Conservation (phyloP, 1,140 invertebrate genomes). For the Diorhabda carinulata region DNA sequence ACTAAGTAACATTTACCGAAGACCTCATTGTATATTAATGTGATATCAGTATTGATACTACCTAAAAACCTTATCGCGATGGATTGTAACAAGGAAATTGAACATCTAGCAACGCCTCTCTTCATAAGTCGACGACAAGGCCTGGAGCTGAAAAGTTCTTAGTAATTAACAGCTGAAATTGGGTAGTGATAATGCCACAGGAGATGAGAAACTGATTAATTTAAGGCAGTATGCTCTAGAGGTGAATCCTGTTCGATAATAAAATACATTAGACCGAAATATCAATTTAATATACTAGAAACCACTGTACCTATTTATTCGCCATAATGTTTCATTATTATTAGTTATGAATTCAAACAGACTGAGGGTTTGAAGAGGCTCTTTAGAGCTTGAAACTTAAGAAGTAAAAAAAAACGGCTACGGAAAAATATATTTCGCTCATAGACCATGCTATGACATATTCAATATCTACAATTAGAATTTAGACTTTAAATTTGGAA, state of each 20-base stretch:
- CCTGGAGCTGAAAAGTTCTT: conserved; percentile 32
- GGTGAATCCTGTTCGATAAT: conserved; percentile 24
- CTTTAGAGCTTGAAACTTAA: background rate
- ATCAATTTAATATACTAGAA: conserved; percentile 36
- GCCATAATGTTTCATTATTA: no score
- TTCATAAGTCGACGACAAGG: background rate
- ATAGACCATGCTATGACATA: no score
- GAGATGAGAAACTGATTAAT: conserved; percentile 39
- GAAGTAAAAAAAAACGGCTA: no score
- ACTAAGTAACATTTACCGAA: no score
- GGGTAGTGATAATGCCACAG: conserved; percentile 35
- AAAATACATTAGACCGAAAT: conserved; percentile 35
- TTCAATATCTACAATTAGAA: no score
- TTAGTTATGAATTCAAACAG: background rate
- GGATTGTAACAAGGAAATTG: no score
- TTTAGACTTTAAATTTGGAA: no score
- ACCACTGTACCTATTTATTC: conserved; percentile 8
- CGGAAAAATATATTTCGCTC: no score
- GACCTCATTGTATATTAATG: no score
- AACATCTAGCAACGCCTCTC: background rate
- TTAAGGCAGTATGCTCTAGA: conserved; percentile 21
- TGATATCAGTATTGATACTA: no score
- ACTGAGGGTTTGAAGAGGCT: background rate
- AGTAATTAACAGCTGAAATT: conserved; percentile 37
- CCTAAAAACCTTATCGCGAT: no score